phyloP scores from a whole-genome alignment of 2,797 vertebrate species.

The Jordanella pulchra region DNA sequence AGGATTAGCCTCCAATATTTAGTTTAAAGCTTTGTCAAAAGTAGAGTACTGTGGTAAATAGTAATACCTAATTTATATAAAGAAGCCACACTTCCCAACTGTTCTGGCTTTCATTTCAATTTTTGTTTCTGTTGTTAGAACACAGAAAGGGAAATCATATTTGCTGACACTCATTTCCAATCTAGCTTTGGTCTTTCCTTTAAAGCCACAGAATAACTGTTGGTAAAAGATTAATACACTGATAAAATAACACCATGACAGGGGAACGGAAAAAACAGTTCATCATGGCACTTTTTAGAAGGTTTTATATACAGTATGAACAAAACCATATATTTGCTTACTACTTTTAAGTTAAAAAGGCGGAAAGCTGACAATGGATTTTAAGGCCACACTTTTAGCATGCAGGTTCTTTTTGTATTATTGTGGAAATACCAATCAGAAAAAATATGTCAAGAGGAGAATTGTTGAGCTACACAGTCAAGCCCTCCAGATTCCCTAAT shows the following conservation, averaged over 20 bases:
- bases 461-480: not conserved
- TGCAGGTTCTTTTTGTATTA: not conserved
- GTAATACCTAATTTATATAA: not conserved
- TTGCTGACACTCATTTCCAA: not conserved
- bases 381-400: not conserved
- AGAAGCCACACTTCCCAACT: not conserved
- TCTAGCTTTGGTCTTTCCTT: too few species aligned
- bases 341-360: not conserved
- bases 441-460: not conserved
- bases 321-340: too few species aligned
- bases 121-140: not conserved
- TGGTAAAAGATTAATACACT: too few species aligned
- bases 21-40: conserved; percentile 12
- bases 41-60: not conserved
- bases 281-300: too few species aligned
- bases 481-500: not conserved
- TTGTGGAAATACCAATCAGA: not conserved
- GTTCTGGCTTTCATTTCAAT: not conserved
- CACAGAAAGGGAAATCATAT: not conserved
- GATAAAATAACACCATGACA: too few species aligned
- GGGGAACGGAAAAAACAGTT: too few species aligned
- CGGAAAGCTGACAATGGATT: not conserved
- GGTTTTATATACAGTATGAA: too few species aligned
- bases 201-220: too few species aligned
- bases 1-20: conserved; percentile 30